Base-by-base conservation (phyloP, 30 jellyfish, hydroid and myxozoan species). In the Turritopsis dohrnii region DNA sequence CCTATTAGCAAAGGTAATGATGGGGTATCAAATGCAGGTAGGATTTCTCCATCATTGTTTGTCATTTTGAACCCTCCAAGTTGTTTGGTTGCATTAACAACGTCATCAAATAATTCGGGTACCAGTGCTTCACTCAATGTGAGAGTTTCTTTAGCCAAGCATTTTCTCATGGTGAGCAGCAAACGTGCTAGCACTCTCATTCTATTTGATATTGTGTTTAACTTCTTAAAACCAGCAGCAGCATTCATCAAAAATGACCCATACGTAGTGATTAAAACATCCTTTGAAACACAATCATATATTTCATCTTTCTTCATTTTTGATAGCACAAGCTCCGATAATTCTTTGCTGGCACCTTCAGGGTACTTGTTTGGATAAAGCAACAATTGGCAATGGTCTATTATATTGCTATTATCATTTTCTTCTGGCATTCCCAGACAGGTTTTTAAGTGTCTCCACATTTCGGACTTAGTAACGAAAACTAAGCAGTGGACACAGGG, bases 391-490 rank as follows among this genome's bases (percentile, higher is more conserved):
- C 60, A 41, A 5, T 41, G 60, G 13, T 41, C 60, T 13, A 66
- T 18, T 30, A 17, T 71, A 5, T 65, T 53, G 1, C 71, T 66
- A 27, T 73, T 71, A 4, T 8, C 19, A 29, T 54, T 25, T 21
- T 66, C 81, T 53, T 72, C n/a, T n/a, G n/a, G n/a, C n/a, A n/a
- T 81, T 25, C 80, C 72, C 1, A 24, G 74, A 72, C 89, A 86
- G 24, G 65, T 52, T 28, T 74, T 54, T 26, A 54, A 82, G 52
- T 87, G 90, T 84, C 95, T 52, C 95, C 95, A 87, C 82, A 87
- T 79, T 23, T 87, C 94, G 24, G 72, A 71, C 41, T 74, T 79
- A 54, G 85, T 81, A 1, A 86, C 89, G 54, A 86, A 86, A 52
- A 77, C 95, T 16, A 71, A 65, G 66, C 93, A 86, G 66, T 25